These are phyloP conservation scores for Progne subis DNA, from an alignment of 2,113 vertebrate genomes.

Conservation along the genomic window DNA sequence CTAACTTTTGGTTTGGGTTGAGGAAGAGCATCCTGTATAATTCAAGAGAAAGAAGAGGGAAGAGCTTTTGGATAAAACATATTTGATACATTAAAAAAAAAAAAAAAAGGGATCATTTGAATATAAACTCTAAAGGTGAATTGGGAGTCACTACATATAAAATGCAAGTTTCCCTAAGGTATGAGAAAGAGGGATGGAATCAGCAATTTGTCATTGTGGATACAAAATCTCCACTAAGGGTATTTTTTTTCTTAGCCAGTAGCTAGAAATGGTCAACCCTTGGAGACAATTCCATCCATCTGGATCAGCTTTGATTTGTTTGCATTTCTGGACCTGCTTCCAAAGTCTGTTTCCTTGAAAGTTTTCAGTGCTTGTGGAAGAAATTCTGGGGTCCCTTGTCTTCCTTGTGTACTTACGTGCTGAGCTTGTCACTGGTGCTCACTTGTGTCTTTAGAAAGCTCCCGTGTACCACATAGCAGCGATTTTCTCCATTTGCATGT, in stretches of 20 bases:
- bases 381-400: neutral
- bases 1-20: neutral
- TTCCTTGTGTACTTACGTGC: neutral
- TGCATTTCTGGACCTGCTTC: neutral
- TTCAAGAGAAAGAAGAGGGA: neutral
- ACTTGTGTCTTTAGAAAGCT: neutral
- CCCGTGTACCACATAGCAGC: neutral
- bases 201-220: neutral
- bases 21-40: neutral
- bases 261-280: neutral
- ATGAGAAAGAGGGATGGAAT: neutral
- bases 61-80: neutral
- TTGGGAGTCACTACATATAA: neutral
- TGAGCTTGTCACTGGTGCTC: neutral
- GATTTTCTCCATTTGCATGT: slow-evolving; percentile 58
- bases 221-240: neutral
- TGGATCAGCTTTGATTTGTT: slow-evolving; percentile 1
- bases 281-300: neutral
- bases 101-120: neutral
- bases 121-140: neutral
- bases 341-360: neutral
- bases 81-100: neutral
- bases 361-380: neutral
- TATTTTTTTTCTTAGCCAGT: neutral
- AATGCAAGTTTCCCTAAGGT: neutral